Base-by-base conservation (phyloP, 1,140 invertebrate species). In the Berghia stephanieae region DNA sequence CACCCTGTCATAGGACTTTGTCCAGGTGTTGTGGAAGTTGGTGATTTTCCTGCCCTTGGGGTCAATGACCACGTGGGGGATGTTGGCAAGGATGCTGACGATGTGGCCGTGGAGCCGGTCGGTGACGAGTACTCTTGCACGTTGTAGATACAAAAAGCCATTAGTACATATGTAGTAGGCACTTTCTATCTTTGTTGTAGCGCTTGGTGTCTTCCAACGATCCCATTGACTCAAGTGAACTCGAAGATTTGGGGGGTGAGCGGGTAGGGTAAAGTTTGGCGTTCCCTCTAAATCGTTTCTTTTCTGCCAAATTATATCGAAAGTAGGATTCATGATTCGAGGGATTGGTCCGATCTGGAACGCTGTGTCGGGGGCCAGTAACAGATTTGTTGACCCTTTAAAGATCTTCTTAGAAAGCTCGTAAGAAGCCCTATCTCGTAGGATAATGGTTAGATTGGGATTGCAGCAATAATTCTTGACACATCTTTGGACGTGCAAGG, bases 31-130 rank as follows among this genome's bases (percentile, higher is more conserved):
- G 42, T 77, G 73, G 69, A 74, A 82, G 36, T 69, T 27, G 27
- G 67, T 70, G 27, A 79, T 40, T 42, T 82, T 82, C 31, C 67
- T 71, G 63, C 52, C 52, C 10, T 76, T 42, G 70, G 73, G 79
- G 75, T 82, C 75, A 21, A 82, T 71, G 3, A 81, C 46, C 31
- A 82, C 81, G 77, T 82, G 76, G 1, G 79, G 81, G 46, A 79
- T 82, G 68, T 76, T 75, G 38, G 79, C 38, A 43, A 82, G 66
- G 5, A 52, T 67, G 74, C 55, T 57, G 4, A 82, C 40, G 55
- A 82, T 79, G 68, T 82, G 81, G 2, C 78, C 81, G 60, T 82
- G 81, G 3, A 82, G 80, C 34, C 81, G 63, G 44, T 82, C 81
- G 5, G 81, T 80, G 6, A 82, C 67, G 40, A 82, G 74, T 0